Conservation (phyloP, 2,888 invertebrate species). For the Dendrolimus pini region DNA sequence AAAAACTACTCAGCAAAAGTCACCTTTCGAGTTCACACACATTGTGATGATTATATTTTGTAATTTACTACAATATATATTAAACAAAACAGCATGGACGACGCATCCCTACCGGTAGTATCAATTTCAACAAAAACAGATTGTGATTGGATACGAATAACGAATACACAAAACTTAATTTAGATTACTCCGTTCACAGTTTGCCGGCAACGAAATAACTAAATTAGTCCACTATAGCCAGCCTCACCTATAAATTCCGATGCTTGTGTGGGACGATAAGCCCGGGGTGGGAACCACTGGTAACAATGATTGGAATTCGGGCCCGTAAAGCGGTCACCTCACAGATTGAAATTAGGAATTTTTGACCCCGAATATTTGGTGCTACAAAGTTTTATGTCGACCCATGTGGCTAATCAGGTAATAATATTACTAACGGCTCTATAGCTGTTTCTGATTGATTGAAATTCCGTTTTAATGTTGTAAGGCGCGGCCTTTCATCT, state of each 20-base stretch:
- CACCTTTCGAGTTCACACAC: too few relatives aligned
- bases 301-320: conserved; percentile 25
- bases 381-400: neutral
- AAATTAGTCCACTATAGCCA: neutral
- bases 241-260: neutral
- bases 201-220: neutral
- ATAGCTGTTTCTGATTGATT: too few relatives aligned
- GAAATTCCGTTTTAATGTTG: too few relatives aligned
- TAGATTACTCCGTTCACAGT: neutral
- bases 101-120: neutral
- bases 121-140: neutral
- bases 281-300: conserved; percentile 7
- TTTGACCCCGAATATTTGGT: conserved; percentile 6
- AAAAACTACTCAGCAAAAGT: too few relatives aligned
- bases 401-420: neutral
- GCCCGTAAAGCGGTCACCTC: conserved; percentile 11
- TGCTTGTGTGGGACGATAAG: conserved; percentile 3
- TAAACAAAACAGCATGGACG: too few relatives aligned
- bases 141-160: conserved; percentile 1
- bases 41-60: too few relatives aligned
- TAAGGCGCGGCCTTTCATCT: too few relatives aligned
- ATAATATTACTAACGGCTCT: neutral
- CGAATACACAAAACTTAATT: conserved; percentile 2
- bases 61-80: too few relatives aligned
- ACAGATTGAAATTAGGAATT: conserved; percentile 22